These are phyloP conservation scores for Hippocampus barbouri DNA, from an alignment of 2,113 vertebrate species.

Conservation along the genomic window DNA sequence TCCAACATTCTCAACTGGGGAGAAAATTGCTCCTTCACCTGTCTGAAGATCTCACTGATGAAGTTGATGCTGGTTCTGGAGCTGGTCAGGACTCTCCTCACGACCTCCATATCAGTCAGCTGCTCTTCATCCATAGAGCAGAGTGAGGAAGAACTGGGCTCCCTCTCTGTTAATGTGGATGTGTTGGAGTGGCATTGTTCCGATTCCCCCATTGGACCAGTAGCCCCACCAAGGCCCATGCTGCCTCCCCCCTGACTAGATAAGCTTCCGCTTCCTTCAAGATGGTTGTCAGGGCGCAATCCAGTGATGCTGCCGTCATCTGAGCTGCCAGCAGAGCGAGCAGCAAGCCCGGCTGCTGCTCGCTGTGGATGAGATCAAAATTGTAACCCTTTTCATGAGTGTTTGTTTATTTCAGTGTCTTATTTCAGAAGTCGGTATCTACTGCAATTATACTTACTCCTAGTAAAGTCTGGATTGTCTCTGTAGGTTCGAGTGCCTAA, in stretches of 20 bases:
- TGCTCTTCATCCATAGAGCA: constrained; percentile 97
- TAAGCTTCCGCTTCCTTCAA: constrained; percentile 42
- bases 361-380: constrained; percentile 68
- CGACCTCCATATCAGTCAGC: constrained; percentile 95
- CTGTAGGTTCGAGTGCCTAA: too few relatives aligned
- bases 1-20: not conserved
- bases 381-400: not conserved
- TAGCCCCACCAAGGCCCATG: constrained; percentile 68
- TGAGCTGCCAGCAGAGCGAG: constrained; percentile 76
- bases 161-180: constrained; percentile 92
- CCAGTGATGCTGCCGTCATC: constrained; percentile 52
- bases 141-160: constrained; percentile 98
- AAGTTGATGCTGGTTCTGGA: constrained; percentile 95
- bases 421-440: not conserved
- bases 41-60: constrained; percentile 96
- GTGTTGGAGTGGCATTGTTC: constrained; percentile 98
- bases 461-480: too few relatives aligned
- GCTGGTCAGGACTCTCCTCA: constrained; percentile 90
- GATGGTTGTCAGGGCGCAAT: constrained; percentile 53
- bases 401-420: not conserved
- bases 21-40: constrained; percentile 70
- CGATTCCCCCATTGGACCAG: constrained; percentile 70
- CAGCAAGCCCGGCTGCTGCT: constrained; percentile 90
- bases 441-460: too few relatives aligned
- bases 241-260: constrained; percentile 63